Evolutionary conservation across 2,113 vertebrate species (phyloP), one percentile per base, ranked within the genome.

Genomic region (Cranoglanis bouderius): DNA sequence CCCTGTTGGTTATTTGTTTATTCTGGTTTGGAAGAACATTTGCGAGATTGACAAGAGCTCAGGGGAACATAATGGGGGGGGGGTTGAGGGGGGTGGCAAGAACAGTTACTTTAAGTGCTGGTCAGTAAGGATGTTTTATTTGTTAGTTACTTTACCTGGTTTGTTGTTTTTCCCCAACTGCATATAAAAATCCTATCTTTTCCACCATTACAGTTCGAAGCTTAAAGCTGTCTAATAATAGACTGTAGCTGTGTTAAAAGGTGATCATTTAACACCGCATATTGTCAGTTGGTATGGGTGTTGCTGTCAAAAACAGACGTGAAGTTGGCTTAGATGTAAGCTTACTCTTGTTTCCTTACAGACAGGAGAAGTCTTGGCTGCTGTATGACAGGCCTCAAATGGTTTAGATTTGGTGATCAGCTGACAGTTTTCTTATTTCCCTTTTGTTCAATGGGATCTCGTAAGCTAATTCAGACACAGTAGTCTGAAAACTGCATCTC

Each of bases 341-440:
- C 85, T 94, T 91, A 93, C 86, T 88, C 84, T 92, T 90, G 78
- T 89, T 77, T 74, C 40, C 83, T 90, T 89, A 90, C 88, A 89
- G 84, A 72, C 85, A 85, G 88, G 55, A 65, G 67, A 90, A 40
- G 16, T 91, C 89, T 88, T 81, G 88, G 85, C 86, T 90, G 89
- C 93, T 93, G 87, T 94, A 92, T 94, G 89, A 91, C 89, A 88
- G 93, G 90, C 91, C 84, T 53, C 85, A 83, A 95, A 94, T 91
- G 85, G 92, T 89, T 84, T 90, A 91, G 94, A 93, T 94, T 94
- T 94, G 91, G 88, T 92, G 90, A 92, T 90, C 87, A 88, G 93
- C 94, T 96, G 95, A 96, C 94, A 95, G 93, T 94, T 95, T 95
- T 92, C 94, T 93, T 95, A 94, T 95, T 95, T 94, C 87, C 90